Evolutionary conservation across 2,888 invertebrate species (phyloP).

Genomic region (Suillia variegata): DNA sequence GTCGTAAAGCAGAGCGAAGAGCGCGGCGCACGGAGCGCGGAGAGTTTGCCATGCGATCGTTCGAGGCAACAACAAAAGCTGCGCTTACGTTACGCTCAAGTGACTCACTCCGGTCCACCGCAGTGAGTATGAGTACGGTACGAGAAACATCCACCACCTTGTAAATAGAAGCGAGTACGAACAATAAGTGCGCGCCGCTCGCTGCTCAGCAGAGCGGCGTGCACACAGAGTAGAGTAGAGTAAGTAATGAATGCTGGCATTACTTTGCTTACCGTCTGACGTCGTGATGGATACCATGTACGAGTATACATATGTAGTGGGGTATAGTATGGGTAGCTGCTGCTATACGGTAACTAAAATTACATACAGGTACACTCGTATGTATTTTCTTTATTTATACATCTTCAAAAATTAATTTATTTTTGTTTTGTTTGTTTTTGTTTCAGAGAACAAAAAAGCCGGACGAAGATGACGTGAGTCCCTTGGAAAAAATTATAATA

Average conservation of each 20-base stretch:
- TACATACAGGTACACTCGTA: too few species aligned
- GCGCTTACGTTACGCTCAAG: slow-evolving; percentile 56
- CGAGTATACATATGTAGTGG: background rate
- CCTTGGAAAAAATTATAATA: background rate
- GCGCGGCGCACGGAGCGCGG: background rate
- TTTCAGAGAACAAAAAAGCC: background rate
- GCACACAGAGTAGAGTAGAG: too few species aligned
- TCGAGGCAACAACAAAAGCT: slow-evolving; percentile 35
- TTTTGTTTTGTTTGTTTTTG: too few species aligned
- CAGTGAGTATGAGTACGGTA: too few species aligned
- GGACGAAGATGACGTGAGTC: background rate
- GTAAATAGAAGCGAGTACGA: background rate
- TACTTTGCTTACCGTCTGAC: background rate
- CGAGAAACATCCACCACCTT: slow-evolving; percentile 20
- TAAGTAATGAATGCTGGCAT: slow-evolving; percentile 5
- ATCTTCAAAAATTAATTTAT: too few species aligned
- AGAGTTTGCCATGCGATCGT: slow-evolving; percentile 18
- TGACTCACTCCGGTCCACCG: too few species aligned
- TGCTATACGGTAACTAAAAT: too few species aligned
- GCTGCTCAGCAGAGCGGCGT: slow-evolving; percentile 3
- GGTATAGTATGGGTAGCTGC: too few species aligned
- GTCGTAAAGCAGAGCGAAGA: background rate
- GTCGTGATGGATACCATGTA: background rate
- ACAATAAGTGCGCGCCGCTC: background rate
- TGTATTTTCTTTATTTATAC: too few species aligned